Evolutionary conservation across 1,140 invertebrate species (phyloP).

Genomic region (Drosophila funebris): DNA sequence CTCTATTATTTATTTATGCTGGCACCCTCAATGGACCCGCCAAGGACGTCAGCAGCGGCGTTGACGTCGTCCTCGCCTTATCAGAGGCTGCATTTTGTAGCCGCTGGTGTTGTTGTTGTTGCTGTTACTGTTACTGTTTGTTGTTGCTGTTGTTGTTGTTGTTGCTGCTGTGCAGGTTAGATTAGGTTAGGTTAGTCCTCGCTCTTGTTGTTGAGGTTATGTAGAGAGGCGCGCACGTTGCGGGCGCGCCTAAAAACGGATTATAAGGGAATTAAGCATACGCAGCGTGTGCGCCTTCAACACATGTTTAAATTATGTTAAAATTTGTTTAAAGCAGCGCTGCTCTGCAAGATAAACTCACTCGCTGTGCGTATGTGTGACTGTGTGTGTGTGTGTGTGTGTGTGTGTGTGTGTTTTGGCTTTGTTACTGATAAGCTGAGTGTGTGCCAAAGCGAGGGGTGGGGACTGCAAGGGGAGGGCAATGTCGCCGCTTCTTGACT

Average conservation of each 20-base stretch:
- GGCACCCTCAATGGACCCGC: slow-evolving; percentile 39
- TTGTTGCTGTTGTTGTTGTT: slow-evolving; percentile 23
- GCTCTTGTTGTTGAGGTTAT: slow-evolving; percentile 58
- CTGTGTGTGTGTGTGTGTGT: background rate
- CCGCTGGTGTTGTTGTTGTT: slow-evolving; percentile 20
- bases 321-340: slow-evolving; percentile 71
- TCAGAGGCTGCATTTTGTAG: slow-evolving; percentile 40
- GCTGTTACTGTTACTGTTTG: slow-evolving; percentile 19
- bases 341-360: slow-evolving; percentile 30
- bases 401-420: slow-evolving; percentile 38
- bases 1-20: slow-evolving; percentile 53
- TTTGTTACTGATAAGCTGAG: slow-evolving; percentile 65
- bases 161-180: slow-evolving; percentile 53
- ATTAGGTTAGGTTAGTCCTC: slow-evolving; percentile 47
- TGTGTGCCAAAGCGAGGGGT: background rate
- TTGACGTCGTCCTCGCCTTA: slow-evolving; percentile 4
- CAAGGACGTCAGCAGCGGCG: slow-evolving; percentile 26
- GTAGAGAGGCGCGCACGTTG: slow-evolving; percentile 57
- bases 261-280: slow-evolving; percentile 77
- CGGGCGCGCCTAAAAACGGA: slow-evolving; percentile 66
- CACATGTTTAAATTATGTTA: slow-evolving; percentile 80
- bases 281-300: slow-evolving; percentile 70
- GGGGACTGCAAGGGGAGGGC: slow-evolving; percentile 9
- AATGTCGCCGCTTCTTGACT: slow-evolving; percentile 65
- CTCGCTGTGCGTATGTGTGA: background rate